Evolutionary conservation across 2,797 vertebrate species (phyloP), one percentile per base, ranked within the genome.

Genomic region (Scomberomorus guttatus): DNA sequence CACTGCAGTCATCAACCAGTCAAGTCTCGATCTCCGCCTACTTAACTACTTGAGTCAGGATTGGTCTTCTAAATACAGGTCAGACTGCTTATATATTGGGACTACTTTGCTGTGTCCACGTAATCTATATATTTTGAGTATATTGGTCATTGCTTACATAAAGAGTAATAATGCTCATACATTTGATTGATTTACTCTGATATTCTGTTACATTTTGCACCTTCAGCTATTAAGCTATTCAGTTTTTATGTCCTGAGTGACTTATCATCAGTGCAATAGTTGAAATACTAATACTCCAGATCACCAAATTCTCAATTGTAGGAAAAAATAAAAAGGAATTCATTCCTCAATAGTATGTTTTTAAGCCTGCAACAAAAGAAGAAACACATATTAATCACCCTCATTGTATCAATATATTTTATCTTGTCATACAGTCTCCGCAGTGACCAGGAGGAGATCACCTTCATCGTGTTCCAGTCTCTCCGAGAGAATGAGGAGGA

Each of bases 41-140:
- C 90, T 97, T 46, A 85, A 96, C 89, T 99, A 99, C 91, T 94
- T 99, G 80, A 94, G 95, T 88, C 96, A 97, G 90, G 95, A 97
- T 76, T 99, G 98, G 98, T 94, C 93, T 71, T 93, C 96, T 72
- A 93, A 96, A 54, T 98, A 97, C 91, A 94, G 91, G 93, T 94
- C 13, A 54, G 71, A 63, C 64, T 50, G 27, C 20, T 77, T 0
- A 48, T 39, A 57, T 29, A 7, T 39, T 52, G 3, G 20, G 11
- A 14, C 13, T 34, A 1, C 39, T 66, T 52, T 44, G 2, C 25
- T 46, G 12, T 34, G 9, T 44, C 20, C 34, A 5, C 73, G 6
- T 51, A 29, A 7, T 66, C 17, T 46, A 2, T 10, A 37, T 77
- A 22, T 52, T 75, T 4, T 44, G 1, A 27, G 18, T 29, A 24